These are phyloP conservation scores for Sebastolobus alascanus DNA, from an alignment of 2,797 vertebrate genomes.

Conservation along the genomic window DNA sequence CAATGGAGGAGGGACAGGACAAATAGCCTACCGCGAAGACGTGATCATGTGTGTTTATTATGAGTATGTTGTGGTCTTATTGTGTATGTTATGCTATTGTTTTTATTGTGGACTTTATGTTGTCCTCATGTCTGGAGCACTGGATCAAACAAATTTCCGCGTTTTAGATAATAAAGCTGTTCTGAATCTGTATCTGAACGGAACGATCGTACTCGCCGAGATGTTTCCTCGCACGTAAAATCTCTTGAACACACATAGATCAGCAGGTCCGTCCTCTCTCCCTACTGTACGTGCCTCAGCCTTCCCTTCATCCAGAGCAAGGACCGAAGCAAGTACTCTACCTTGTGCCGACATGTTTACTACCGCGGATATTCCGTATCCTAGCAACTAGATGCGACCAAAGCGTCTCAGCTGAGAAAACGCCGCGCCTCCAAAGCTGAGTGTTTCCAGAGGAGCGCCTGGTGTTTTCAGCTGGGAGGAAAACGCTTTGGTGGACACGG, in stretches of 20 bases:
- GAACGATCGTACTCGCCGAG: not conserved
- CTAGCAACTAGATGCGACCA: not conserved
- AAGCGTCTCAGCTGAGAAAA: not conserved
- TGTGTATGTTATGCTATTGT: no score
- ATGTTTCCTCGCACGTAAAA: not conserved
- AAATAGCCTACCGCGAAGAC: no score
- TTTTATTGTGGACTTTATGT: not conserved
- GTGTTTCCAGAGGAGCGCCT: not conserved
- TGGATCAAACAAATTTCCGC: not conserved
- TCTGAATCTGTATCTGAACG: not conserved
- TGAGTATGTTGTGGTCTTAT: no score
- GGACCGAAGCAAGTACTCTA: not conserved
- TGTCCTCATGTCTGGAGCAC: not conserved
- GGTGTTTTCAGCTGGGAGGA: no score
- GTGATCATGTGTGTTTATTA: no score
- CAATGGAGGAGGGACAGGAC: no score
- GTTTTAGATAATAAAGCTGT: not conserved
- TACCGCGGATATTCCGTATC: not conserved
- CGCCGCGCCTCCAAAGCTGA: not conserved
- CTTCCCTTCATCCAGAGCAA: no score
- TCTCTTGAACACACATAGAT: not conserved
- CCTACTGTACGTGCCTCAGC: not conserved
- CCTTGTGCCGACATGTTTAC: not conserved
- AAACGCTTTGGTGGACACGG: not conserved
- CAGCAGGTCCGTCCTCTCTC: not conserved